These are phyloP conservation scores for Cryptomyrus ogoouensis DNA, from an alignment of 2,113 vertebrate species.

Conservation along the genomic window DNA sequence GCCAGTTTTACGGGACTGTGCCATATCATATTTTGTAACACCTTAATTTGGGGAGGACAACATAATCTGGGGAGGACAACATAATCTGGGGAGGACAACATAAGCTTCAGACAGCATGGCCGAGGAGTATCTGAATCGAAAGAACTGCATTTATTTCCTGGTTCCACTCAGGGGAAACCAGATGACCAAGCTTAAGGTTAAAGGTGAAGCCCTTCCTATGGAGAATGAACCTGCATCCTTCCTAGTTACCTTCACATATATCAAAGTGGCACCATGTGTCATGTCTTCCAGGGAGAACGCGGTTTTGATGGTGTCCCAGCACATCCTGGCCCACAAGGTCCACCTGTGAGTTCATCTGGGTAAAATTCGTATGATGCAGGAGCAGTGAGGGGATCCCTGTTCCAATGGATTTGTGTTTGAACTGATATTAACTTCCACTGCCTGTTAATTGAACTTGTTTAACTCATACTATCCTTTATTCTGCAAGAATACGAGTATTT, in stretches of 20 bases:
- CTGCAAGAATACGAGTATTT: not conserved
- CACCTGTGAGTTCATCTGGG: slow-evolving; percentile 66
- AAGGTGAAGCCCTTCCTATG: not conserved
- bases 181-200: not conserved
- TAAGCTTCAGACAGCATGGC: not conserved
- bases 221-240: not conserved
- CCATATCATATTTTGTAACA: not conserved
- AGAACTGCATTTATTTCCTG: not conserved
- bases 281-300: slow-evolving; percentile 18
- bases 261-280: not conserved
- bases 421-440: not conserved
- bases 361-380: not conserved
- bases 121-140: not conserved
- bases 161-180: not conserved
- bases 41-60: not conserved
- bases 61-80: not conserved
- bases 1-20: not conserved
- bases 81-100: not conserved
- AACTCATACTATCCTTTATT: not conserved
- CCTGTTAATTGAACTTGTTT: not conserved
- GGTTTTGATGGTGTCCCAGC: slow-evolving; percentile 65
- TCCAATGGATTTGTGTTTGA: not conserved
- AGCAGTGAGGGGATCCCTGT: not conserved
- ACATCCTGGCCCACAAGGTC: slow-evolving; percentile 70
- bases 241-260: not conserved